Conservation (phyloP, 2,888 invertebrate species). For the Cataglyphis albicans region DNA sequence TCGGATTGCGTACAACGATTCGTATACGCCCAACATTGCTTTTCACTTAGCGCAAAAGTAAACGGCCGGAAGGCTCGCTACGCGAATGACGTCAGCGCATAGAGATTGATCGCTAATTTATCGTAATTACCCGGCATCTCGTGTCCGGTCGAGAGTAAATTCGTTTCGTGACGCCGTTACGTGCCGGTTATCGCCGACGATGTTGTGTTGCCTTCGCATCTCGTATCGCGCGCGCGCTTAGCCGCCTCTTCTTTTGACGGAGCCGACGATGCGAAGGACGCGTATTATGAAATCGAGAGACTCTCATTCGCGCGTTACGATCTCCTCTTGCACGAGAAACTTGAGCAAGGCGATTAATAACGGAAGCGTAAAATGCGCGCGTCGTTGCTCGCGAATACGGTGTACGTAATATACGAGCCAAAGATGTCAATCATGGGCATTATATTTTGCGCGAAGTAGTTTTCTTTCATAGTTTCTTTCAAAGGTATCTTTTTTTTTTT, state of each 20-base stretch:
- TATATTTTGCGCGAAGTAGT: not conserved
- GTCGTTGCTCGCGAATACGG: slow-evolving; percentile 17
- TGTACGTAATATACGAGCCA: not conserved
- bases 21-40: slow-evolving; percentile 31
- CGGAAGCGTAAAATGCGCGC: slow-evolving; percentile 27
- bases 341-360: slow-evolving; percentile 38
- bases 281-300: slow-evolving; percentile 41
- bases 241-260: slow-evolving; percentile 26
- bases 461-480: not conserved
- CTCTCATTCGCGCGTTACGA: slow-evolving; percentile 23
- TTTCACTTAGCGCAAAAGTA: slow-evolving; percentile 49
- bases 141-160: slow-evolving; percentile 31
- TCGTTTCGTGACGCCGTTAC: slow-evolving; percentile 21
- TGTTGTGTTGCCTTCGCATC: slow-evolving; percentile 20
- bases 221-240: not conserved
- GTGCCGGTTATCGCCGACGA: not conserved
- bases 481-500: not conserved
- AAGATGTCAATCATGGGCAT: slow-evolving; percentile 15
- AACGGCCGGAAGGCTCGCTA: slow-evolving; percentile 42
- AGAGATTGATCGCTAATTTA: slow-evolving; percentile 47
- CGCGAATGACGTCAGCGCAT: slow-evolving; percentile 35
- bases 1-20: slow-evolving; percentile 33
- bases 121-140: slow-evolving; percentile 45
- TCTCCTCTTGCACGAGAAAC: slow-evolving; percentile 25
- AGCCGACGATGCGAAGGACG: slow-evolving; percentile 45